Evolutionary conservation across 2,113 vertebrate species (phyloP).

Genomic region (Cottus gobio): DNA sequence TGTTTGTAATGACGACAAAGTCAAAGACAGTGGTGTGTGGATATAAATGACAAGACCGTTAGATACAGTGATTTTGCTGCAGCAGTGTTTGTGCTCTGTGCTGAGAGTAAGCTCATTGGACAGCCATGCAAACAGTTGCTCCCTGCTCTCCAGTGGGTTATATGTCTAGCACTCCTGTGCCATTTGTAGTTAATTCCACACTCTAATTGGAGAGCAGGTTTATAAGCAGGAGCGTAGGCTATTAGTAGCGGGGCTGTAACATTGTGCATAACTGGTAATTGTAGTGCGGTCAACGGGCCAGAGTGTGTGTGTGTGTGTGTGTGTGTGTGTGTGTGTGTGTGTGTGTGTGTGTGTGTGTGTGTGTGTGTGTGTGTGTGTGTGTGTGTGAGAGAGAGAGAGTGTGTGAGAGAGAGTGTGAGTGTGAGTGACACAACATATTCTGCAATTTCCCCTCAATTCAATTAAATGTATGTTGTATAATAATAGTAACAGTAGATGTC

Average conservation of each 20-base stretch:
- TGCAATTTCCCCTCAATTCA: background rate
- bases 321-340: constrained; percentile 1
- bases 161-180: constrained; percentile 29
- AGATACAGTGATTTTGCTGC: background rate
- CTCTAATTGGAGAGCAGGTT: constrained; percentile 33
- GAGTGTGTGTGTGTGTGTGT: constrained; percentile 2
- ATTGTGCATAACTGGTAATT: constrained; percentile 30
- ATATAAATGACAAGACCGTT: background rate
- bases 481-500: no score
- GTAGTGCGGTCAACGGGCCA: constrained; percentile 28
- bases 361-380: constrained; percentile 2
- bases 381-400: no score
- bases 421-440: background rate
- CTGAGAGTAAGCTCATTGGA: background rate
- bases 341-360: background rate
- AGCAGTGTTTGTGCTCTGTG: constrained; percentile 19
- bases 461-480: no score
- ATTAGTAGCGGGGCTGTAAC: constrained; percentile 26
- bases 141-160: constrained; percentile 6
- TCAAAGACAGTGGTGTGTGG: background rate
- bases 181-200: constrained; percentile 40
- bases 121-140: background rate
- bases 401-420: no score
- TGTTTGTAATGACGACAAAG: background rate
- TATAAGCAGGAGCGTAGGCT: constrained; percentile 29